Evolutionary conservation across 1,140 invertebrate genomes (phyloP), one percentile per base, ranked within the genome.

Genomic region (Aricia agestis): DNA sequence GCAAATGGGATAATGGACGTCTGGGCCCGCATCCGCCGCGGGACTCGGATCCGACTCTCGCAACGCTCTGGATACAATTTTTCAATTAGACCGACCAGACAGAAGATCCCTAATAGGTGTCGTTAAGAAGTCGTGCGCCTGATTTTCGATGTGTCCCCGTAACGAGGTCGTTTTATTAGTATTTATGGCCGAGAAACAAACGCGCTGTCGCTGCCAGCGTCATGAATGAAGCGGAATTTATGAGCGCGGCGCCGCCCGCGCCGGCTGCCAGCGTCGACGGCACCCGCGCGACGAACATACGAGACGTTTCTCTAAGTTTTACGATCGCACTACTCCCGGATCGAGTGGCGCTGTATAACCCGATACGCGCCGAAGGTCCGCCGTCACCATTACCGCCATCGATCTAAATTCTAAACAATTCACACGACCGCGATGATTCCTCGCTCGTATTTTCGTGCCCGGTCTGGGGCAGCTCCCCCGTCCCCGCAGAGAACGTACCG

Each of bases 1-100:
- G 82, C 89, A 88, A 91, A 91, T 91, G 89, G 89, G 80, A 91
- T 91, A 91, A 91, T 91, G 83, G 87, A 74, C 89, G 89, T 91
- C 89, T 91, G 89, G 82, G 86, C 89, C 89, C 89, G 89, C 89
- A 91, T 91, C 89, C 89, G 89, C 81, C 88, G 83, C 85, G 80
- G 80, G 78, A 86, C 77, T 87, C 86, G 86, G 87, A 89, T 89
- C 84, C 87, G 80, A 87, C 85, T 86, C 87, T 86, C 85, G 87
- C 89, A 87, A 80, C 82, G 83, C 83, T 82, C 81, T 87, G 81
- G 82, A 89, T 90, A 91, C 89, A 91, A 91, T 91, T 91, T 91
- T 91, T 91, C 89, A 91, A 91, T 91, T 91, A 90, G 87, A 91
- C 82, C 83, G 83, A 86, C 86, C 89, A 91, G 89, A 91, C 89